Percentiles rank a stretch among this genome's conserved stretches.
These are phyloP conservation scores for Limnodromus scolopaceus DNA, from an alignment of 2,797 vertebrate genomes.

Conservation along the genomic window DNA sequence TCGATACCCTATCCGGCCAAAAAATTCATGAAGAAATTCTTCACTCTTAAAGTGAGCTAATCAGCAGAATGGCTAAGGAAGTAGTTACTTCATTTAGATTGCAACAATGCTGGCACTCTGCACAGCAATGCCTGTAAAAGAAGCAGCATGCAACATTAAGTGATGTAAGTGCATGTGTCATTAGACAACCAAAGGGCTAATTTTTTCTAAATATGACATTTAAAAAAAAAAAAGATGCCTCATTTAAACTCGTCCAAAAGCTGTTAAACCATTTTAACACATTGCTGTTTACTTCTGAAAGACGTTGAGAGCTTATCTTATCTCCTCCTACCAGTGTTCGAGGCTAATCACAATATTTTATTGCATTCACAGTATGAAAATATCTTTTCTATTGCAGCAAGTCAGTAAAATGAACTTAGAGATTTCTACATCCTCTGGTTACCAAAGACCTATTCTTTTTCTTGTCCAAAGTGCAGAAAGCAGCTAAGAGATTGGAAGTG, in stretches of 20 bases:
- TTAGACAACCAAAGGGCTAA: background rate
- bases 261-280: conserved; percentile 47
- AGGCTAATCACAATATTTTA: conserved; percentile 18
- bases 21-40: background rate
- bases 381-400: background rate
- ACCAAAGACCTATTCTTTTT: background rate
- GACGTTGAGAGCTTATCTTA: conserved; percentile 21
- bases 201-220: background rate
- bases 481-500: background rate
- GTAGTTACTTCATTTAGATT: background rate
- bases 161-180: conserved; percentile 21
- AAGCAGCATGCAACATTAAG: background rate
- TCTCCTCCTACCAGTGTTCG: background rate
- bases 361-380: background rate
- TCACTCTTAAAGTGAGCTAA: conserved; percentile 8
- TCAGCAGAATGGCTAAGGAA: background rate
- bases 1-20: background rate
- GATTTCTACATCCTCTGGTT: background rate
- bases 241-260: conserved; percentile 20
- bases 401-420: background rate
- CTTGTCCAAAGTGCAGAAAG: background rate
- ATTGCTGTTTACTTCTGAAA: conserved; percentile 30
- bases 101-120: background rate
- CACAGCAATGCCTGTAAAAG: background rate
- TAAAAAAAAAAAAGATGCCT: background rate